Percentiles rank a stretch among this genome's conserved stretches.
Conservation (phyloP, 2,888 invertebrate genomes). For the Tinea semifulvella region DNA sequence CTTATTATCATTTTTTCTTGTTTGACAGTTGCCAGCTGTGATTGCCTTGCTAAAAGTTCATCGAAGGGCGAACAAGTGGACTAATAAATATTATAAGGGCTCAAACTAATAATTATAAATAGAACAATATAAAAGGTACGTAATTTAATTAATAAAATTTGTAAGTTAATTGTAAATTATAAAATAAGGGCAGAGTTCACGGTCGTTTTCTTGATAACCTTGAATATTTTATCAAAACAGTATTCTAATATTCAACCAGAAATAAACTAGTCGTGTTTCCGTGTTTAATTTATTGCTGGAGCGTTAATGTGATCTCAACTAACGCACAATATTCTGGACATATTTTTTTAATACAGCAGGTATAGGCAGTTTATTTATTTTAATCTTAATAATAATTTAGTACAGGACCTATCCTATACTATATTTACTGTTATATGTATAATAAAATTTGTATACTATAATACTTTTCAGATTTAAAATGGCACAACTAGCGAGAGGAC, state of each 20-base stretch:
- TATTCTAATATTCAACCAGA: conserved; percentile 8
- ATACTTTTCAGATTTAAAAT: conserved; percentile 29
- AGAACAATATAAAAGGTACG: conserved; percentile 1
- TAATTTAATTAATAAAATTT: conserved; percentile 1
- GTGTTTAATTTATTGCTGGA: neutral
- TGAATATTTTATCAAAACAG: conserved; percentile 27
- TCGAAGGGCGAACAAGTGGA: conserved; percentile 11
- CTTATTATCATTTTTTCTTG: neutral
- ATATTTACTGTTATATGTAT: no score
- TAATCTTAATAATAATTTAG: no score
- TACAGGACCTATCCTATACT: no score
- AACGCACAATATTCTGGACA: no score
- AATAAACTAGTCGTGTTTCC: conserved; percentile 2
- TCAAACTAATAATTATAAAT: neutral
- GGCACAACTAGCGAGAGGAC: conserved; percentile 41
- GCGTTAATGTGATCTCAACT: neutral
- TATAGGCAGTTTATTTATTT: no score
- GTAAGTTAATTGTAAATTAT: neutral
- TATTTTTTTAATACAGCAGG: no score
- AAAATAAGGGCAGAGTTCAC: neutral
- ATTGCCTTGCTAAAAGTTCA: conserved; percentile 9
- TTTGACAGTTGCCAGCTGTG: conserved; percentile 13
- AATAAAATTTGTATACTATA: no score
- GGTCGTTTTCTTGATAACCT: conserved; percentile 27
- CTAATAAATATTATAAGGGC: neutral